Percentiles rank a stretch among this genome's conserved stretches.
phyloP scores from a whole-genome alignment of 2,797 vertebrate species.

The Molothrus ater region DNA sequence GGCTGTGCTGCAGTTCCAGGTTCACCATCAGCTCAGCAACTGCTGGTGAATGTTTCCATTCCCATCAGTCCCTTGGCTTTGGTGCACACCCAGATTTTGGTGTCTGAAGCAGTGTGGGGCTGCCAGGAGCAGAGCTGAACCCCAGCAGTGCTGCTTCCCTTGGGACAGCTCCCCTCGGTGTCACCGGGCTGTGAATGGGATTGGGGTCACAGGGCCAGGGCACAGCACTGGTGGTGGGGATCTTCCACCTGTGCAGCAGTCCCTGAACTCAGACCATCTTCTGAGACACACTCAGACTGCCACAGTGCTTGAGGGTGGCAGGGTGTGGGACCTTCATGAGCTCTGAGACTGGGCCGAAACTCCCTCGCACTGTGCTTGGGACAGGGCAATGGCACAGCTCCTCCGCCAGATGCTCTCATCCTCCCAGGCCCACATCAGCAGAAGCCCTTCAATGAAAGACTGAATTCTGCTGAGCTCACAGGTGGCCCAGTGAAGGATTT shows the following conservation, averaged over 20 bases:
- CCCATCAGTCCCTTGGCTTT: not conserved
- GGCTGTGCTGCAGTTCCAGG: not conserved
- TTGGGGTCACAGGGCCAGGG: not conserved
- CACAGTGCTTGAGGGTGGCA: not conserved
- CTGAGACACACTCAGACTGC: not conserved
- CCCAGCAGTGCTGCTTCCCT: not conserved
- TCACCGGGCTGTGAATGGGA: not conserved
- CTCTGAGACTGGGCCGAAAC: not conserved
- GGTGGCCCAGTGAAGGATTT: not conserved
- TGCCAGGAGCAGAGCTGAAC: not conserved
- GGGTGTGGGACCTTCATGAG: not conserved
- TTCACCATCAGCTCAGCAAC: not conserved
- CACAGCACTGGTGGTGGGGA: rapidly evolving
- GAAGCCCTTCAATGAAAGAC: not conserved
- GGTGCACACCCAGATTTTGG: not conserved
- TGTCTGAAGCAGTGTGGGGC: not conserved
- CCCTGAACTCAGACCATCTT: not conserved
- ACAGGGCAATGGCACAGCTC: too few species aligned
- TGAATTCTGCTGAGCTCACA: not conserved
- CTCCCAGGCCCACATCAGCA: rapidly evolving
- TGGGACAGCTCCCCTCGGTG: not conserved
- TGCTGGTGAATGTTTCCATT: not conserved
- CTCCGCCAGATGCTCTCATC: too few species aligned
- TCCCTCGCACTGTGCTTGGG: too few species aligned
- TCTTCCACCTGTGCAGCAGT: not conserved